phyloP scores from a whole-genome alignment of 35 echinoderm and acorn worm genomes.

The Heliocidaris tuberculata region DNA sequence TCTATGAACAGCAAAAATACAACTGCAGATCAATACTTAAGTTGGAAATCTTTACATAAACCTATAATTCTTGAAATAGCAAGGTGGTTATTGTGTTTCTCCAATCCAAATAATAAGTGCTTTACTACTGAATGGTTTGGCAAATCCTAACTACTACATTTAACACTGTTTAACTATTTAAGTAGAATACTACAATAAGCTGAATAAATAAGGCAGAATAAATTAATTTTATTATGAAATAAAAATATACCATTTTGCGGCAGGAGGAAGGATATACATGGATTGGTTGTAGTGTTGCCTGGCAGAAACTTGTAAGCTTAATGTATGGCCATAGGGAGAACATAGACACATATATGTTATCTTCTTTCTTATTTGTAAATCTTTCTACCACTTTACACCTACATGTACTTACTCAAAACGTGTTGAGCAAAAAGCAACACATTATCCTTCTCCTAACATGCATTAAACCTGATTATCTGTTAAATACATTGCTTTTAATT shows the following conservation, averaged over 20 bases:
- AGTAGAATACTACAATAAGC: constrained; percentile 33
- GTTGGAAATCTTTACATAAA: no score
- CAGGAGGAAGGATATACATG: neutral
- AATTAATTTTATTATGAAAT: constrained; percentile 7
- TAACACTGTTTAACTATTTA: neutral
- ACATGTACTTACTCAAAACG: no score
- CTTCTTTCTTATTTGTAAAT: neutral
- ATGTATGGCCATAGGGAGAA: neutral
- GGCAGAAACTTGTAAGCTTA: neutral
- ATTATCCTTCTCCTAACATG: neutral
- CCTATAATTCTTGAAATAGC: neutral
- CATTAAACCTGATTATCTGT: neutral
- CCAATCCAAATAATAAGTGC: neutral
- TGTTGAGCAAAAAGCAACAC: neutral
- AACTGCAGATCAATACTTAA: no score
- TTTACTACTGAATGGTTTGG: neutral
- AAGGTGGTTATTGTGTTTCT: neutral
- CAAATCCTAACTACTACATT: neutral
- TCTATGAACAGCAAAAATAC: no score
- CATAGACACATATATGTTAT: neutral
- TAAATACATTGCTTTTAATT: neutral
- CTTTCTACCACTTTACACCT: neutral
- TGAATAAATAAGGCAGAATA: constrained; percentile 46
- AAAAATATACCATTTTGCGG: neutral
- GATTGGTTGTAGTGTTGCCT: neutral